Conservation (phyloP, 2,113 vertebrate genomes). For the Sander lucioperca region DNA sequence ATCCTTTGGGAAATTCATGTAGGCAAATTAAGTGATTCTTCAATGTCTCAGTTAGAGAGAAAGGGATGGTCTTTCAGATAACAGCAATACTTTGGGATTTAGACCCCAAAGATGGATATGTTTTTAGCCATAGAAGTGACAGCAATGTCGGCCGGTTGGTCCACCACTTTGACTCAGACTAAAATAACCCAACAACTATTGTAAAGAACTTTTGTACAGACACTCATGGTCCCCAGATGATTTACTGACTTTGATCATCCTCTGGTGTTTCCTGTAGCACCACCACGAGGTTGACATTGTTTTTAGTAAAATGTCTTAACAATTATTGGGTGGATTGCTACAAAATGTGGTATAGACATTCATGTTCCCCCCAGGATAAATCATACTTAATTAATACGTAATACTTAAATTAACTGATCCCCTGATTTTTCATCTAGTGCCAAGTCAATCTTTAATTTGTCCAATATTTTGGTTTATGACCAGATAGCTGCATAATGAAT, state of each 20-base stretch:
- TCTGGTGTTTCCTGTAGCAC: background rate
- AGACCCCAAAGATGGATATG: background rate
- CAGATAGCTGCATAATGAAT: background rate
- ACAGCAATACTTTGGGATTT: background rate
- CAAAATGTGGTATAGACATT: background rate
- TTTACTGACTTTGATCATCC: background rate
- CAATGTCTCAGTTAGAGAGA: background rate
- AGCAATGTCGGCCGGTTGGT: background rate
- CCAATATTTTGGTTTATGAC: background rate
- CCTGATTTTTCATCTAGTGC: background rate
- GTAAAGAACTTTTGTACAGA: background rate
- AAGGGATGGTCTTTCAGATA: background rate
- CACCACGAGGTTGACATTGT: background rate
- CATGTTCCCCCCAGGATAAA: background rate
- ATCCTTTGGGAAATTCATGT: background rate
- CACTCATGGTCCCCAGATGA: background rate
- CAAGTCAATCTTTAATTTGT: background rate
- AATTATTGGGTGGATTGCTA: background rate
- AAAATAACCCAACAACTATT: background rate
- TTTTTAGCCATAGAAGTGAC: background rate
- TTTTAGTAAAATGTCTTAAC: background rate
- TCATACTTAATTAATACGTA: background rate
- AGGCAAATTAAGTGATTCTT: background rate
- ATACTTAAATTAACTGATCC: background rate
- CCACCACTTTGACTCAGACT: background rate